Percentiles rank a stretch among this genome's conserved stretches.
Evolutionary conservation across 2,888 invertebrate species (phyloP).

Genomic region (Tachystola acroxantha): DNA sequence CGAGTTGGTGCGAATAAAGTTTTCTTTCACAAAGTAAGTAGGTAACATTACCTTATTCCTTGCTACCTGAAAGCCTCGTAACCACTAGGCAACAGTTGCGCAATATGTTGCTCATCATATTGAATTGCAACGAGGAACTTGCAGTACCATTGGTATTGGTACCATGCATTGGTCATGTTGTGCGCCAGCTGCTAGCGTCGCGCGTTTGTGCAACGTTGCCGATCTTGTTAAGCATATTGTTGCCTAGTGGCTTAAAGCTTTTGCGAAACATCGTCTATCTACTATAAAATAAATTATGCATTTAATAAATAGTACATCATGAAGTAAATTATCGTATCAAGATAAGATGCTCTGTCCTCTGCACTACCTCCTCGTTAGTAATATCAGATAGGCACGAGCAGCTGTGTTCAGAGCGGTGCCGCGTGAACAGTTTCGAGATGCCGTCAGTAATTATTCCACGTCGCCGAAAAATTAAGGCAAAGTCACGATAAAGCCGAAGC

Average conservation of each 20-base stretch:
- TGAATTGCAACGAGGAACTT: too few species aligned
- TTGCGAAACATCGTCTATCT: neutral
- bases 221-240: too few species aligned
- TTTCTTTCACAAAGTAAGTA: too few species aligned
- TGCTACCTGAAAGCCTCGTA: too few species aligned
- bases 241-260: too few species aligned
- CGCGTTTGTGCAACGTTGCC: too few species aligned
- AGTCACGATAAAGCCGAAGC: conserved; percentile 53
- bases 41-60: too few species aligned
- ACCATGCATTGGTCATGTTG: too few species aligned
- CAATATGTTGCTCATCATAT: too few species aligned
- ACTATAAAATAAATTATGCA: neutral
- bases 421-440: conserved; percentile 50
- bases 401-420: conserved; percentile 56
- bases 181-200: too few species aligned
- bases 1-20: conserved; percentile 32
- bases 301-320: neutral
- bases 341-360: conserved; percentile 6
- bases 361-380: conserved; percentile 26
- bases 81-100: too few species aligned
- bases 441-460: conserved; percentile 63
- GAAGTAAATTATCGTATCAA: neutral
- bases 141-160: too few species aligned
- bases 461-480: conserved; percentile 64
- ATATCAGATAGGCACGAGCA: conserved; percentile 42